Conservation (phyloP, 1,140 invertebrate genomes). For the Rhizoglyphus robini region DNA sequence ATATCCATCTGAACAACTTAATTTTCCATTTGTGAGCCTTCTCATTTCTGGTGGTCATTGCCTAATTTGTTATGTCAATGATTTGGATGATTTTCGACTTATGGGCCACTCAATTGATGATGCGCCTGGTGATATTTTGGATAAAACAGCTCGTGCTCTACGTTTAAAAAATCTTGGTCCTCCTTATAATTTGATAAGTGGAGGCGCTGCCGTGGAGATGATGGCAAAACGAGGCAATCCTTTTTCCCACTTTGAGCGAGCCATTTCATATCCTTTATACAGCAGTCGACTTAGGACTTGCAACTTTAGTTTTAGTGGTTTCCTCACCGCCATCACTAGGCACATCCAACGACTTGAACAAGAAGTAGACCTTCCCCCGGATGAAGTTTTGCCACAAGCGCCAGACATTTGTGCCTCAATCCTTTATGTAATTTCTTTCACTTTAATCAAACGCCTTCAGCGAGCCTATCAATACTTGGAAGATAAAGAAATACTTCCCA, state of each 20-base stretch:
- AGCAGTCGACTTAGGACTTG: slow-evolving; percentile 42
- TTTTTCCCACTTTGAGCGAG: slow-evolving; percentile 39
- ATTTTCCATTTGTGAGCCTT: slow-evolving; percentile 77
- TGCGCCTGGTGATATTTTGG: slow-evolving; percentile 77
- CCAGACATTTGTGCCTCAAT: slow-evolving; percentile 72
- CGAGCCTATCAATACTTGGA: slow-evolving; percentile 48
- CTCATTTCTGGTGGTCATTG: slow-evolving; percentile 86
- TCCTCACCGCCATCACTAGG: neutral
- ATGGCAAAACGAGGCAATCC: slow-evolving; percentile 57
- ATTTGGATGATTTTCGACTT: slow-evolving; percentile 40
- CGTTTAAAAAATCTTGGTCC: slow-evolving; percentile 59
- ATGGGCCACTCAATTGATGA: slow-evolving; percentile 55
- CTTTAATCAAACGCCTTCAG: slow-evolving; percentile 64
- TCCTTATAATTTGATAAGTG: slow-evolving; percentile 53
- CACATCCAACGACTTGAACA: neutral
- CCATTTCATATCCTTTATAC: neutral
- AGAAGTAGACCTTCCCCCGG: slow-evolving; percentile 28
- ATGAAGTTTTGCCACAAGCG: slow-evolving; percentile 59
- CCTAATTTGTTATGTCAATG: slow-evolving; percentile 59
- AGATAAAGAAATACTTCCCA: neutral
- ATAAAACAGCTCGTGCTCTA: slow-evolving; percentile 73
- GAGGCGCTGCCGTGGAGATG: slow-evolving; percentile 70
- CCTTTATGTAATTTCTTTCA: slow-evolving; percentile 55
- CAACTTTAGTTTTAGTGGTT: slow-evolving; percentile 68
- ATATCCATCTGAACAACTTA: slow-evolving; percentile 39